phyloP scores from a whole-genome alignment of 2,113 vertebrate species.

The Ceyx margarethae region DNA sequence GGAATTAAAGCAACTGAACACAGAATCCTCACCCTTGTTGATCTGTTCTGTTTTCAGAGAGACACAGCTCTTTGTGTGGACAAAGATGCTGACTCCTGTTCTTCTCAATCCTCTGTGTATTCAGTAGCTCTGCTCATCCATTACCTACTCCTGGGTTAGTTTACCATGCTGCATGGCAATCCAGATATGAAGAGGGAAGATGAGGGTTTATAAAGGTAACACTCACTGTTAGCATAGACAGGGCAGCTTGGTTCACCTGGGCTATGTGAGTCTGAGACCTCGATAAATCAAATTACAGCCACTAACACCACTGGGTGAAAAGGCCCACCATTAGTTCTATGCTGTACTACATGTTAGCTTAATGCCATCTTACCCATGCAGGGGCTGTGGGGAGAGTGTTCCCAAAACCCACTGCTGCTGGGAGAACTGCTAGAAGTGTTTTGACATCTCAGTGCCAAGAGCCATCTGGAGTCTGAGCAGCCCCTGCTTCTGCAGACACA shows the following conservation, averaged over 20 bases:
- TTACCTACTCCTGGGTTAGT: no score
- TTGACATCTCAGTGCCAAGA: background rate
- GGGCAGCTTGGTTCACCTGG: background rate
- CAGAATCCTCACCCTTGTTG: background rate
- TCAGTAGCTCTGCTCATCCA: accelerated
- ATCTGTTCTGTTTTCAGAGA: background rate
- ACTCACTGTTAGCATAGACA: accelerated
- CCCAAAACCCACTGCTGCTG: accelerated
- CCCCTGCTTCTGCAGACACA: background rate
- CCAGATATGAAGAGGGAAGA: accelerated
- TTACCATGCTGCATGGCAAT: accelerated
- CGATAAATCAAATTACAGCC: accelerated
- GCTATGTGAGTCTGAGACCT: no score
- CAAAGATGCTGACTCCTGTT: background rate
- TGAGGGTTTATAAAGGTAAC: background rate
- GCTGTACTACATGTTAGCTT: accelerated
- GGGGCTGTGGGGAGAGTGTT: background rate
- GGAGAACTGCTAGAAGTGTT: background rate
- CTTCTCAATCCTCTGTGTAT: background rate
- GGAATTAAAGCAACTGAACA: background rate
- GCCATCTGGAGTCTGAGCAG: accelerated
- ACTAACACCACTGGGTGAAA: background rate
- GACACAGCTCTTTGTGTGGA: background rate
- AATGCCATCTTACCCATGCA: accelerated
- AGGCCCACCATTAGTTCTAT: accelerated